These are phyloP conservation scores for Pelecanus crispus DNA, from an alignment of 2,113 vertebrate species.

Conservation along the genomic window DNA sequence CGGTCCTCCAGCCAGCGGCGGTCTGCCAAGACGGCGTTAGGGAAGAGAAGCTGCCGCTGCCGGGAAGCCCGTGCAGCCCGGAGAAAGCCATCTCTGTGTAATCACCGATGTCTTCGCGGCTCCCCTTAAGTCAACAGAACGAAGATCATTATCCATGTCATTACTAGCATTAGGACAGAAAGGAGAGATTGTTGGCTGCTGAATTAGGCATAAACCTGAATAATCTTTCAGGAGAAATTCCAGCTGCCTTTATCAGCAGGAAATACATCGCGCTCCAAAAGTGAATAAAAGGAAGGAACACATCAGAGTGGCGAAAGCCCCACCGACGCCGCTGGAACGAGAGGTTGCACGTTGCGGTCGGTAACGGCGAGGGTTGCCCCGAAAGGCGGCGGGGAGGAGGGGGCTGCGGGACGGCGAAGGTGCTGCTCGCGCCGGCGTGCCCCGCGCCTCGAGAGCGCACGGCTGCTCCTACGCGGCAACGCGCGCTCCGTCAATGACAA, in stretches of 20 bases:
- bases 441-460: accelerated
- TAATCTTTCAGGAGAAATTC: background rate
- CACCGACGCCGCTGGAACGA: accelerated
- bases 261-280: background rate
- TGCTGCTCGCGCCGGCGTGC: accelerated
- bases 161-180: background rate
- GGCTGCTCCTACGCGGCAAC: accelerated
- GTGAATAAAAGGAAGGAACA: background rate
- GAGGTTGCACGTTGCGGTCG: accelerated
- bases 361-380: accelerated
- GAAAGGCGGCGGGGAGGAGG: accelerated
- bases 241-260: background rate
- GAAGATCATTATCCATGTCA: background rate
- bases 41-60: background rate
- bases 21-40: accelerated
- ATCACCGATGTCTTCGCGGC: background rate
- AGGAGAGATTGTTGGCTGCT: background rate
- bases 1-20: background rate
- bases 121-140: background rate
- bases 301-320: background rate
- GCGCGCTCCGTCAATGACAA: accelerated
- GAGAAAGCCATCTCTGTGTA: background rate
- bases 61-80: background rate
- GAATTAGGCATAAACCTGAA: background rate
- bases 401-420: background rate